Evolutionary conservation across 2,888 invertebrate genomes (phyloP), one percentile per base, ranked within the genome.

Genomic region (Pandemis corylana): DNA sequence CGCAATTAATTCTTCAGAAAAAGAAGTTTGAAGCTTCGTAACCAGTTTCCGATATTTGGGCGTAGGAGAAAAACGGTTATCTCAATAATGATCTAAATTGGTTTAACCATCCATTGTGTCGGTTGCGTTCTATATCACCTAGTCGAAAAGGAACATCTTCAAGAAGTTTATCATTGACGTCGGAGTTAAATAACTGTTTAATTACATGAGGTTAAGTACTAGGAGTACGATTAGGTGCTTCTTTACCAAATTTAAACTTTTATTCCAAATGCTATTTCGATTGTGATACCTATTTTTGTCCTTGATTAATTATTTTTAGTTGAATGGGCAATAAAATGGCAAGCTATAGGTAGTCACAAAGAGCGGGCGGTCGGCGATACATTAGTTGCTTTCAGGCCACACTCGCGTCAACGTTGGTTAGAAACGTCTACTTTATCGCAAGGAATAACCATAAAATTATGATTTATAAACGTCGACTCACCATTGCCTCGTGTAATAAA

Each of bases 401-500:
- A 80, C 78, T 73, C 62, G 75, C 78, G 67, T 78, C 81, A 73
- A 78, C 81, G 80, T 79, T 81, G 83, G 79, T 79, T 83, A 82
- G 83, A 84, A 85, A 84, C 80, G 85, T 84, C 82, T 80, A 79
- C 80, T 89, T 90, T 91, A 92, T 92, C 86, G 90, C 86, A 81
- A 83, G 83, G 86, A 88, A 90, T 88, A 89, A 85, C 88, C 89
- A 90, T 91, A 92, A 92, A 91, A 88, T 84, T 87, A 88, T 92
- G 91, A 91, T 91, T 92, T 92, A 92, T 89, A 90, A 89, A 86
- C 90, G 88, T 88, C 87, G 87, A 84, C 84, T 87, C 82, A 84
- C 87, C 85, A 85, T 88, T 83, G 85, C 84, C 82, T 86, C 76
- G 80, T 78, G 89, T 85, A 88, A 90, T 91, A 90, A 90, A 91